Base-by-base conservation (phyloP, 2,888 invertebrate species). In the Parthenolecanium corni region DNA sequence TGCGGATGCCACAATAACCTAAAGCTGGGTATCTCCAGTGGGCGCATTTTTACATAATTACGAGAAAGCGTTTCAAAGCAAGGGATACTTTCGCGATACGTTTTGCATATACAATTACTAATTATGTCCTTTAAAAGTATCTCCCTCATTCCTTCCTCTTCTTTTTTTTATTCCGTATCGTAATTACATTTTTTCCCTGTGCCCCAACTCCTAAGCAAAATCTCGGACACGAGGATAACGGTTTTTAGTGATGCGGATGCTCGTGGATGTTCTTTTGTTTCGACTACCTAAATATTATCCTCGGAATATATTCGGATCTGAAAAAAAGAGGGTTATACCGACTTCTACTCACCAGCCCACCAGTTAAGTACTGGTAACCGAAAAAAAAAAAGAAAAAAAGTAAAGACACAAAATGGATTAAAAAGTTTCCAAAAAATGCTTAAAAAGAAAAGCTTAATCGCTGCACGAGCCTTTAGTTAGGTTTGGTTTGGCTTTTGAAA, bases 41-140 rank as follows among this genome's bases (percentile, higher is more conserved):
- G 58, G 49, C 58, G 58, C 58, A 58, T 58, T 58, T 58, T 58
- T 58, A 58, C 58, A 58, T 58, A 58, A 58, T 58, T 58, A 58
- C 25, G 58, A 47, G 14, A 25, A 38, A 20, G 25, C 58, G 58
- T 58, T 47, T 47, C 46, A 46, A 58, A 58, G 58, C 58, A 31
- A 58, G 58, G 58, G 58, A 58, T 58, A 58, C 58, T 58, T 58
- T 49, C 58, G 46, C 58, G 58, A 58, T 58, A 58, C 58, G 58
- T 58, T 58, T 58, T 58, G 58, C 58, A 58, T 58, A 58, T 58
- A 58, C 58, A 58, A 58, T 58, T 58, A 58, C 58, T 58, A 58
- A 58, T 58, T 58, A 58, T 58, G 58, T 46, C 58, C 46, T 57
- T 58, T 58, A 47, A 58, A 57, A 58, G 47, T 58, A 58, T 47